phyloP scores from a whole-genome alignment of 2,797 vertebrate genomes.

The Coilia nasus region DNA sequence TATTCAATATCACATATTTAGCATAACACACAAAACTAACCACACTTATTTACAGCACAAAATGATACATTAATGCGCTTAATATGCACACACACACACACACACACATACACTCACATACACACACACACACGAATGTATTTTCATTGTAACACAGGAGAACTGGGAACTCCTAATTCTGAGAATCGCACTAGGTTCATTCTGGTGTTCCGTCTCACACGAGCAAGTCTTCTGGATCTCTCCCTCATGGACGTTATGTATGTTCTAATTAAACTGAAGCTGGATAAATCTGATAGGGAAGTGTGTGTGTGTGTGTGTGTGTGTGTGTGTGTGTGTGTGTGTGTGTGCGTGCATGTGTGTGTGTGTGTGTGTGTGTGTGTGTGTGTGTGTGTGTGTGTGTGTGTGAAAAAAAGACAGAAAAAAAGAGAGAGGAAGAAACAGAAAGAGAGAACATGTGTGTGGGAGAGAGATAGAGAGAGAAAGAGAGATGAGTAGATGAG shows the following conservation, averaged over 20 bases:
- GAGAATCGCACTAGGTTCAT: neutral
- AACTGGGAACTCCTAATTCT: neutral
- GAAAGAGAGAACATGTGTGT: slow-evolving; percentile 11
- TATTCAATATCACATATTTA: too few relatives aligned
- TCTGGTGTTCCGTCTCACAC: neutral
- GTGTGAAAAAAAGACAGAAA: neutral
- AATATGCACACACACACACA: neutral
- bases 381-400: slow-evolving; percentile 5
- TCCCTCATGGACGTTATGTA: neutral
- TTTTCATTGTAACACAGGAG: neutral
- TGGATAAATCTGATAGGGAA: slow-evolving; percentile 56
- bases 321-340: slow-evolving; percentile 43
- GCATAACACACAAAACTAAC: too few relatives aligned
- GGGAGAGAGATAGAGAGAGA: slow-evolving; percentile 57
- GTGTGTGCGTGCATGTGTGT: slow-evolving; percentile 31
- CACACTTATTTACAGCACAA: too few relatives aligned
- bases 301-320: slow-evolving; percentile 47
- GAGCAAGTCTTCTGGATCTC: neutral
- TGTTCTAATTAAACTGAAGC: slow-evolving; percentile 59
- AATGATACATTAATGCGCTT: too few relatives aligned
- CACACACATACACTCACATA: neutral
- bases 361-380: slow-evolving; percentile 6
- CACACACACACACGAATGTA: neutral
- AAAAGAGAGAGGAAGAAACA: neutral
- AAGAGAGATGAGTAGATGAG: slow-evolving; percentile 62